phyloP scores from a whole-genome alignment of 2,888 invertebrate genomes.

The Galeopsomyia nigrocyanea region DNA sequence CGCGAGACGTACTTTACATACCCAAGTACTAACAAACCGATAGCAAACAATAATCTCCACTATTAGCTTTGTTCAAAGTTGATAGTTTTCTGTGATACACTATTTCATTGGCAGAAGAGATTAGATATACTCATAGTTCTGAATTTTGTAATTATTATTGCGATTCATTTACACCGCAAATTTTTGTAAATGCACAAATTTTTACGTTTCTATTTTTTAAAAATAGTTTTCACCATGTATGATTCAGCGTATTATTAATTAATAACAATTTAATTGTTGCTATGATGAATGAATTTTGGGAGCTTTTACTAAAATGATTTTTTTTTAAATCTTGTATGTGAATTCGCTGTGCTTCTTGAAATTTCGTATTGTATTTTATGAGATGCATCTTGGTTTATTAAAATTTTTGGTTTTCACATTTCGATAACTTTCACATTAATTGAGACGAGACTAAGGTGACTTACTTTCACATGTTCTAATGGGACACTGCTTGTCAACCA shows the following conservation, averaged over 20 bases:
- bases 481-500: constrained; percentile 66
- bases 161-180: no score
- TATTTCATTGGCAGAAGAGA: no score
- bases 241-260: no score
- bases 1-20: constrained; percentile 3
- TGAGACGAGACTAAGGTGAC: neutral
- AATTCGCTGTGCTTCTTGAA: no score
- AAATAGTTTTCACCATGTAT: no score
- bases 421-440: no score
- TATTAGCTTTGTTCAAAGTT: neutral
- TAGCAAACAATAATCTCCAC: constrained; percentile 1
- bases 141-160: no score
- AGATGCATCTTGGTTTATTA: neutral
- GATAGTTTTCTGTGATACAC: constrained; percentile 7
- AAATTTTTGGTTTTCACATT: neutral
- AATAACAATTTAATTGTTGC: neutral
- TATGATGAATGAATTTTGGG: neutral
- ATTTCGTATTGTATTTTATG: no score
- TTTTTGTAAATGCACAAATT: no score
- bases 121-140: no score
- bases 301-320: neutral
- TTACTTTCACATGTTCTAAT: constrained; percentile 68
- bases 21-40: constrained; percentile 2
- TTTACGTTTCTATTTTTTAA: no score
- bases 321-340: neutral